Base-by-base conservation (phyloP, 2,888 invertebrate species). In the Boloria euphrosyne region DNA sequence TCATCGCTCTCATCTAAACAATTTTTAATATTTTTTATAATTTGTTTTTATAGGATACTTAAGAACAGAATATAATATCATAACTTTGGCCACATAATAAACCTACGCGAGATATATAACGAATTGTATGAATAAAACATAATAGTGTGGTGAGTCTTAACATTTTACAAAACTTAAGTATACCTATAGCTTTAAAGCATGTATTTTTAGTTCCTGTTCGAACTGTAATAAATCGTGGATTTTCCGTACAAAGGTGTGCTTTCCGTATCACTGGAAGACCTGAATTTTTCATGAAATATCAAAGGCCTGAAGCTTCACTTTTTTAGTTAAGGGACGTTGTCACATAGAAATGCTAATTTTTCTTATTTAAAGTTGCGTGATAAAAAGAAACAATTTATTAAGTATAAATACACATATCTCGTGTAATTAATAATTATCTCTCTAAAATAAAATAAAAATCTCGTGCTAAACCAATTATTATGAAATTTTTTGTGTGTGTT, bases 271-370 rank as follows among this genome's bases (percentile, higher is more conserved):
- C 62, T 76, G 74, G 73, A 79, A 75, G 73, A 79, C 79, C 84
- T 88, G 87, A 85, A 87, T 89, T 82, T 89, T 90, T 87, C 86
- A 89, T 87, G 84, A 87, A 83, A 77, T 84, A 79, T 85, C 85
- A 86, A 86, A 86, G 81, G 82, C 83, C 80, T 66, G 44, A 57
- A 59, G 62, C 62, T 17, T 60, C 62, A 62, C 60, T 63, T 65
- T 50, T 58, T 61, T 50, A 49, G 52, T 68, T 58, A 63, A 27
- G 57, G 65, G 51, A 54, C 58, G 57, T 51, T 50, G 57, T 58
- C 52, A 55, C 55, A 64, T 44, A 57, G 38, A 55, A 18, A 46
- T 55, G 44, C 47, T 54, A 63, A 66, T 51, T 43, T 66, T 47
- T 52, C 63, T 49, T 49, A 60, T 63, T 62, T 69, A 62, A 51